Evolutionary conservation across 2,797 vertebrate species (phyloP), one percentile per base, ranked within the genome.

Genomic region (Micrastur ruficollis): DNA sequence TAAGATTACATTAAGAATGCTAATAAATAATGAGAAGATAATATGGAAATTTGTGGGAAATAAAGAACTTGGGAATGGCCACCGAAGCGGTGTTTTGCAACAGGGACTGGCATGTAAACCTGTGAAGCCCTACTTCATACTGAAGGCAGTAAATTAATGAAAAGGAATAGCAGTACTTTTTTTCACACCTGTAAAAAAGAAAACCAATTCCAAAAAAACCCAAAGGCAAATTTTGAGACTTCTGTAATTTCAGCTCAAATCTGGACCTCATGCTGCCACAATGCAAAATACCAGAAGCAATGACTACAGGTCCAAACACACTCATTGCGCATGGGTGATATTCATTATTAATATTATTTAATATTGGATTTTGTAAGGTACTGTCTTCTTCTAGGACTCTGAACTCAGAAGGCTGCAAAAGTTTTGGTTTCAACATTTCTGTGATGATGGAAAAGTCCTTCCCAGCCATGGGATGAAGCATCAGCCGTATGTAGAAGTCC

Each of bases 281-380:
- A 18, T 3, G 23, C 20, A 32, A 81, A 79, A 59, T 1, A 6
- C 14, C 53, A 44, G 66, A 75, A 82, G 36, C 31, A 87, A 61
- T 0, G 0, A 50, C 53, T 36, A 8, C 62, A 65, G 31, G 44
- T 19, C 72, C 31, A 59, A 87, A 75, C 5, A 5, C 1, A 3
- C 23, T 55, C 10, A 4, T 27, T 47, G 31, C 14, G 23, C 34
- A 46, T 21, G 22, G 14, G 3, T 56, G 14, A 52, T 23, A 68
- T 42, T 61, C n/a, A 38, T 58, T 56, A 62, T 26, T 61, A 53
- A 18, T 19, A 82, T 50, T 9, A 38, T 42, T 38, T 34, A 78
- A 27, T 36, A 72, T 11, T 59, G 58, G 17, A 71, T 52, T 89
- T 58, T 52, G 1, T 46, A 59, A 71, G 20, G 29, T 44, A 25